These are phyloP conservation scores for Pseudolycoriella hygida DNA, from an alignment of 2,888 invertebrate species.

Conservation along the genomic window DNA sequence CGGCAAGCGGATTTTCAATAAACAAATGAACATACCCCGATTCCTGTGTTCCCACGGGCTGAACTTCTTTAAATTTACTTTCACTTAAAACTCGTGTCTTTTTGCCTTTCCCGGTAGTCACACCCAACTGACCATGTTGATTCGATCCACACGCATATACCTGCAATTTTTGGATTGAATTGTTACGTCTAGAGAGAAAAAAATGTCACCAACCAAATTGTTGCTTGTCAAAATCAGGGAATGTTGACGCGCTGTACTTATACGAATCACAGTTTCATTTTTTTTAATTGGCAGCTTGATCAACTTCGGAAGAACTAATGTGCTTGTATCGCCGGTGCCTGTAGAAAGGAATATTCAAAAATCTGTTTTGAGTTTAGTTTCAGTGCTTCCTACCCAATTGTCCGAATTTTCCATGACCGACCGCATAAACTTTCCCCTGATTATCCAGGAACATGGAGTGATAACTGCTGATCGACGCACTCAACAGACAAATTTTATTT, in stretches of 20 bases:
- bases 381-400: constrained; percentile 44
- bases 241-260: constrained; percentile 20
- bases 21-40: no score
- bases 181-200: constrained; percentile 5
- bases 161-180: constrained; percentile 13
- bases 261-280: constrained; percentile 19
- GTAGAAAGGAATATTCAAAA: constrained; percentile 30
- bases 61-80: no score
- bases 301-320: constrained; percentile 21
- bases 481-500: constrained; percentile 36
- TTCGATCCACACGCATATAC: constrained; percentile 46
- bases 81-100: no score
- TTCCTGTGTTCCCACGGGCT: no score
- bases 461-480: constrained; percentile 31
- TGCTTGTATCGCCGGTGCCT: constrained; percentile 42
- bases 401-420: constrained; percentile 68
- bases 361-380: no score
- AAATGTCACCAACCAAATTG: constrained; percentile 15
- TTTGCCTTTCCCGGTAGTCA: no score
- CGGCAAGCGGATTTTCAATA: no score
- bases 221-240: constrained; percentile 23
- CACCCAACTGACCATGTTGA: constrained; percentile 42
- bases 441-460: constrained; percentile 25
- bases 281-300: constrained; percentile 16
- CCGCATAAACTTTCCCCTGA: constrained; percentile 40